A percentile compares a stretch with the other conserved stretches of the same genome.
These are phyloP conservation scores for Notodonta ziczac DNA, from an alignment of 2,888 invertebrate genomes.

Conservation along the genomic window DNA sequence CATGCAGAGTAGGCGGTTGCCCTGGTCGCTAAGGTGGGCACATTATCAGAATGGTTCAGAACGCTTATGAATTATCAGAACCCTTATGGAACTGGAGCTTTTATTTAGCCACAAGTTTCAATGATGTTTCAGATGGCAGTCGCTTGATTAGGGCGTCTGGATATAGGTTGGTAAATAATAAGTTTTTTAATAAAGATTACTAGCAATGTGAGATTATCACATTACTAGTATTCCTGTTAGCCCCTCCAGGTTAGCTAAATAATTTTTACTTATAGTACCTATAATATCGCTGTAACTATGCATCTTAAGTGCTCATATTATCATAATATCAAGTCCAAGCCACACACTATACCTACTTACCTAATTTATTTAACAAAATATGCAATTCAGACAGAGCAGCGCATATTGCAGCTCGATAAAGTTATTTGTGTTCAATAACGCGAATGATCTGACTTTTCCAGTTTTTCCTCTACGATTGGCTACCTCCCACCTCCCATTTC, in stretches of 20 bases:
- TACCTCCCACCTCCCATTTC: slow-evolving; percentile 46
- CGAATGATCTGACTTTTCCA: slow-evolving; percentile 81
- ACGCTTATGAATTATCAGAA: too few relatives aligned
- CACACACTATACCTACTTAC: too few relatives aligned
- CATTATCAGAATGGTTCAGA: slow-evolving; percentile 68
- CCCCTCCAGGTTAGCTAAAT: too few relatives aligned
- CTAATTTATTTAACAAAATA: not conserved
- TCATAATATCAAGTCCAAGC: too few relatives aligned
- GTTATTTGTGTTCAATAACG: slow-evolving; percentile 81
- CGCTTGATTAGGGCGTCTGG: slow-evolving; percentile 4
- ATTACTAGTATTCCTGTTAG: too few relatives aligned
- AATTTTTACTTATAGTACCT: too few relatives aligned
- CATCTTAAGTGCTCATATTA: too few relatives aligned
- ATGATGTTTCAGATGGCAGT: slow-evolving; percentile 27
- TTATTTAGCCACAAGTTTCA: slow-evolving; percentile 62
- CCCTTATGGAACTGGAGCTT: slow-evolving; percentile 66
- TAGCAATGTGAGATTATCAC: too few relatives aligned
- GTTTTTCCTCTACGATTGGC: slow-evolving; percentile 74
- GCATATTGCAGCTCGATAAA: slow-evolving; percentile 74
- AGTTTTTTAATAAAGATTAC: too few relatives aligned
- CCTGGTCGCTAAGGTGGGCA: slow-evolving; percentile 59
- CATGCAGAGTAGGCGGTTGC: slow-evolving; percentile 40
- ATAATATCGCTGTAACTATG: too few relatives aligned
- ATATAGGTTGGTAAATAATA: too few relatives aligned
- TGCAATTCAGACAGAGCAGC: slow-evolving; percentile 31